Base-by-base conservation (phyloP, 2,888 invertebrate genomes). In the Acheta domesticus region DNA sequence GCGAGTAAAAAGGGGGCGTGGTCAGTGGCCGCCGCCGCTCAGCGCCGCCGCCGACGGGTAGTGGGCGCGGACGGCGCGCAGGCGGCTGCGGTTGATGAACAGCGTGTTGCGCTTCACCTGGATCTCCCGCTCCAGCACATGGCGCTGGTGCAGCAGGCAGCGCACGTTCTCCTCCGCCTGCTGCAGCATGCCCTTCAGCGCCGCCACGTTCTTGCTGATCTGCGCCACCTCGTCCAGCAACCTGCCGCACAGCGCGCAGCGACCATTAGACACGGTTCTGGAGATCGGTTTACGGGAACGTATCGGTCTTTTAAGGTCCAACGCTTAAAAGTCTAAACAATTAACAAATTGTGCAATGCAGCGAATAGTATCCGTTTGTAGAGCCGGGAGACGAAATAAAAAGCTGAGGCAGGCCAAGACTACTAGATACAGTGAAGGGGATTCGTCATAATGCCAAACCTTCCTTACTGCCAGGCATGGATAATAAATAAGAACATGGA, bases 151-250 rank as follows among this genome's bases (percentile, higher is more conserved):
- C 80, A 91, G 86, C 78, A 93, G 87, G 80, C 90, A 87, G 2
- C 88, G 85, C 81, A 88, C 88, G 5, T 88, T 85, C 81, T 88
- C 89, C 84, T 94, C 92, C 0, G 94, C 92, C 81, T 91, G 91
- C 49, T 88, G 89, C 76, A 94, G 85, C 84, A 93, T 92, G 0
- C 90, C 90, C 74, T 89, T 86, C 84, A 94, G 88, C 12, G 91
- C 91, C 0, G 92, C 90, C 1, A 93, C 91, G 16, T 91, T 91
- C 83, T 93, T 93, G 73, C 91, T 91, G 77, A 94, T 90, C 78
- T 89, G 89, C 85, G 91, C 92, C 0, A 93, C 93, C 87, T 95
- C 94, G 77, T 93, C 92, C 49, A 94, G 89, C 49, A 94, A 86
- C 19, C 91, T 89, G 82, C 23, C 48, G 83, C 80, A 23, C 21